These are phyloP conservation scores for Strix aluco DNA, from an alignment of 2,113 vertebrate species.

Conservation along the genomic window DNA sequence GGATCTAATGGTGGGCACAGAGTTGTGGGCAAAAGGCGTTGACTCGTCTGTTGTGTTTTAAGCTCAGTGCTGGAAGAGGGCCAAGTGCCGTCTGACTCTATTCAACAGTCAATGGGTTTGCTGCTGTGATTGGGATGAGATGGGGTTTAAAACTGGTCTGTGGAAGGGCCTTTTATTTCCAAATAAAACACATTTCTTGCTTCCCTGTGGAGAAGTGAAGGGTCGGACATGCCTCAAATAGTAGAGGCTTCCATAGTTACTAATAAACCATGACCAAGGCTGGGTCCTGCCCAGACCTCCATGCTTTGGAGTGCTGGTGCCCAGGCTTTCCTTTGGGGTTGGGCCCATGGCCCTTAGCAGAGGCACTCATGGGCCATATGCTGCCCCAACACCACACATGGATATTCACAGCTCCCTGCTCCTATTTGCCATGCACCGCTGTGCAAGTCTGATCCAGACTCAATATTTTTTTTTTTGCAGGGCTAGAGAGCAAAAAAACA, in stretches of 20 bases:
- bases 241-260: not conserved
- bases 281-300: not conserved
- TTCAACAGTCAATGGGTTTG: not conserved
- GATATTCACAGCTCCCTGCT: not conserved
- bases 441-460: not conserved
- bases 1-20: not conserved
- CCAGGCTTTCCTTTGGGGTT: not conserved
- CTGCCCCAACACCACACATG: not conserved
- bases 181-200: not conserved
- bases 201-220: not conserved
- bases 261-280: not conserved
- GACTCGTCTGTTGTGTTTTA: not conserved
- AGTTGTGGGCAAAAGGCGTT: not conserved
- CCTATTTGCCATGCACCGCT: not conserved
- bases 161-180: not conserved
- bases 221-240: not conserved
- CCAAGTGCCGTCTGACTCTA: not conserved
- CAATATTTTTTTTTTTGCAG: not conserved
- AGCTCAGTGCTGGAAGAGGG: not conserved
- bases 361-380: not conserved
- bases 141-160: not conserved
- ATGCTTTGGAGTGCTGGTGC: not conserved
- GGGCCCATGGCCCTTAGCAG: not conserved
- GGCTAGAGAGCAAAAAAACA: not conserved
- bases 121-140: not conserved